A percentile compares a stretch with the other conserved stretches of the same genome.
These are phyloP conservation scores for Hedya salicella DNA, from an alignment of 2,888 invertebrate genomes.

Conservation along the genomic window DNA sequence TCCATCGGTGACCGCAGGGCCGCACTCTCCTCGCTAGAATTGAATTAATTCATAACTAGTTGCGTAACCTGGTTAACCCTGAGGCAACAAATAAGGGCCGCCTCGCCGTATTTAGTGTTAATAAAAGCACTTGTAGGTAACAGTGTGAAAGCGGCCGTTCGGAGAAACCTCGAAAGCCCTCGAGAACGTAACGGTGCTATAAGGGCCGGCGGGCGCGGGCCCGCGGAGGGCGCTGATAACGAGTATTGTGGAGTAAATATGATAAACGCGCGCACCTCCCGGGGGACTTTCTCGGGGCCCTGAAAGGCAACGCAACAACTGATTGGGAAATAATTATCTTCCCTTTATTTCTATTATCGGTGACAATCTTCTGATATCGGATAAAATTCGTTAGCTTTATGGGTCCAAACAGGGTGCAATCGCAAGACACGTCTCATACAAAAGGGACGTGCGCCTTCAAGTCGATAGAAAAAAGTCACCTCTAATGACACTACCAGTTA, in stretches of 20 bases:
- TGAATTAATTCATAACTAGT: slow-evolving; percentile 18
- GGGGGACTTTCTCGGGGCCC: not conserved
- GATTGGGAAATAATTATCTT: not conserved
- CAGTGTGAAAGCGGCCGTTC: slow-evolving; percentile 10
- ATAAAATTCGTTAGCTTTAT: not conserved
- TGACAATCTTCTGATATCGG: not conserved
- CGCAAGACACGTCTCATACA: no score
- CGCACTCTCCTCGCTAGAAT: not conserved
- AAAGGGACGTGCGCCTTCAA: no score
- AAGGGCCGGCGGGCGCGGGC: not conserved
- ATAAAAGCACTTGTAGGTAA: slow-evolving; percentile 12
- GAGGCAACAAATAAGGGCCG: slow-evolving; percentile 17
- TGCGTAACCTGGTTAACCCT: slow-evolving; percentile 8
- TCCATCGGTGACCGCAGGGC: not conserved
- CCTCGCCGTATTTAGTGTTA: not conserved
- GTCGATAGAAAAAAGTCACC: no score
- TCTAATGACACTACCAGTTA: no score
- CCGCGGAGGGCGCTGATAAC: slow-evolving; percentile 13
- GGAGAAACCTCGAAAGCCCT: slow-evolving; percentile 11
- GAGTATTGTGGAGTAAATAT: not conserved
- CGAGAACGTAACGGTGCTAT: slow-evolving; percentile 16
- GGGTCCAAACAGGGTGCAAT: no score
- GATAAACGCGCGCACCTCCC: not conserved
- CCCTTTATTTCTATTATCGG: slow-evolving; percentile 1
- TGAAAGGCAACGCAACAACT: not conserved